Base-by-base conservation (phyloP, 2,888 invertebrate species). In the Dryocosmus kuriphilus region DNA sequence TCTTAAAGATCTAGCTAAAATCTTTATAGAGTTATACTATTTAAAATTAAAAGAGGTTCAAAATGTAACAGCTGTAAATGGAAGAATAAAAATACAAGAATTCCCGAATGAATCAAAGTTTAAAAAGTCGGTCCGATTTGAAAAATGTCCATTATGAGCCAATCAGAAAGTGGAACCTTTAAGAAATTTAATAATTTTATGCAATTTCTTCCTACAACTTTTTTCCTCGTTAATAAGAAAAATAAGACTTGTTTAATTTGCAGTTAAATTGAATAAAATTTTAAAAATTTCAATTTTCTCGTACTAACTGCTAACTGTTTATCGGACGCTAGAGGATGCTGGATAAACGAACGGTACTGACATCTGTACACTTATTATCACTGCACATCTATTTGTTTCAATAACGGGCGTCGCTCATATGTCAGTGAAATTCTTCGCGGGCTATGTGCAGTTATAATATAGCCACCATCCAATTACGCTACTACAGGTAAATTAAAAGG, bases 371-470 rank as follows among this genome's bases (percentile, higher is more conserved):
- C 57, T n/a, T 51, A 51, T 51, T 51, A n/a, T 51, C n/a, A 51
- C 51, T 51, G 51, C 51, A 51, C 8, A 51, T 51, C 51, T 51
- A 51, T n/a, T n/a, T 51, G n/a, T n/a, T 51, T n/a, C 51, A 51
- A 51, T 51, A 51, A 51, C 51, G n/a, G 51, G 51, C n/a, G 51
- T 51, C 9, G 51, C 9, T 51, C n/a, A n/a, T n/a, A n/a, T 51
- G 51, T 9, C 57, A 57, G 57, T 51, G 24, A 57, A 24, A 57
- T 57, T 57, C 5, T 57, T 57, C 24, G 24, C 57, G 57, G 14
- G 14, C 14, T n/a, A 6, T 57, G 57, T 57, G 57, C 57, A 57
- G 57, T 57, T 57, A 57, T 57, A 14, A 24, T 57, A 24, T 22
- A 57, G 14, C 14, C 57, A 14, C 11, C 14, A 57, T 27, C 24